phyloP scores from a whole-genome alignment of 2,797 vertebrate genomes.

The Lagorchestes hirsutus region DNA sequence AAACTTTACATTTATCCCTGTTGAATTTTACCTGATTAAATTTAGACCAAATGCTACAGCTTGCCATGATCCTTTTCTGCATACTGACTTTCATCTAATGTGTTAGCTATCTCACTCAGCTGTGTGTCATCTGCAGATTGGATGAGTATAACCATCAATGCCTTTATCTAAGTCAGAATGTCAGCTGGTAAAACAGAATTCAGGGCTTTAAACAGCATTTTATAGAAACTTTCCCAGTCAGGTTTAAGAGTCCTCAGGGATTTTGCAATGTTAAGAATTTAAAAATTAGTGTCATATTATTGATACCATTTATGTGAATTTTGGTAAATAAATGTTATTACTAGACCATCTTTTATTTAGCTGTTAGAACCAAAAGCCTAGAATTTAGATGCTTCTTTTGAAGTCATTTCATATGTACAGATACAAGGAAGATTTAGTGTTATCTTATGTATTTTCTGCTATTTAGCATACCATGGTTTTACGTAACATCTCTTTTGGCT shows the following conservation, averaged over 20 bases:
- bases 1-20: background rate
- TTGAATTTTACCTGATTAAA: background rate
- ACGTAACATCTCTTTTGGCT: background rate
- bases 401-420: constrained; percentile 22
- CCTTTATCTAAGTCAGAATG: background rate
- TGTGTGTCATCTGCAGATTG: background rate
- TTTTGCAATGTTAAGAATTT: background rate
- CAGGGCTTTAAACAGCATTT: background rate
- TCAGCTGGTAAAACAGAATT: background rate
- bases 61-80: background rate
- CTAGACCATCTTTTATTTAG: background rate
- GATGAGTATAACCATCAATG: background rate
- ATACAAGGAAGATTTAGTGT: constrained; percentile 19
- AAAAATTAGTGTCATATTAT: background rate
- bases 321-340: background rate
- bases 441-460: constrained; percentile 21
- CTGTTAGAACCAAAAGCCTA: constrained; percentile 36
- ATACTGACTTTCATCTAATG: background rate
- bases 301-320: background rate
- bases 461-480: background rate
- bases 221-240: background rate
- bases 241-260: background rate
- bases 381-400: background rate
- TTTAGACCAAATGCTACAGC: background rate
- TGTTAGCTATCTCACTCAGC: background rate